A percentile compares a stretch with the other conserved stretches of the same genome.
phyloP scores from a whole-genome alignment of 2,888 invertebrate species.

The Apantesis nais region DNA sequence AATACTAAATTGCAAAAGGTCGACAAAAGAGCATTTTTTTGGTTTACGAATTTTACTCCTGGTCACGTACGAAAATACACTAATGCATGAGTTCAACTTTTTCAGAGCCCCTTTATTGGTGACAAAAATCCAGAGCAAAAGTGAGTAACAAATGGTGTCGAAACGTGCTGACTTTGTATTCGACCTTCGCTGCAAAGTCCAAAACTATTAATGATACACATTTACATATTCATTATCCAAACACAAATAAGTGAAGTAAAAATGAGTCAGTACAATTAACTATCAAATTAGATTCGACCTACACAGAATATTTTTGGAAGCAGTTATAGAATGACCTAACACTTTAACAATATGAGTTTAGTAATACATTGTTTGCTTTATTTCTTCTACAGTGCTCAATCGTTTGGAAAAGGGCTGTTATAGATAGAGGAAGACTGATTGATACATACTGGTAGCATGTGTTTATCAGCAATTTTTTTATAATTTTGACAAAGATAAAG shows the following conservation, averaged over 20 bases:
- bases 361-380: too few species aligned
- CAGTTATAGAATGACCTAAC: too few species aligned
- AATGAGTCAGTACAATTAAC: too few species aligned
- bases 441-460: too few species aligned
- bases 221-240: not conserved
- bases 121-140: slow-evolving; percentile 58
- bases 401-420: too few species aligned
- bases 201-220: slow-evolving; percentile 55
- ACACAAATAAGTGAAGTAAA: not conserved
- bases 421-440: too few species aligned
- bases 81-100: slow-evolving; percentile 66
- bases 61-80: slow-evolving; percentile 65
- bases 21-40: slow-evolving; percentile 47
- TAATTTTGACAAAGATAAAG: too few species aligned
- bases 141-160: slow-evolving; percentile 69
- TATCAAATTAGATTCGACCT: too few species aligned
- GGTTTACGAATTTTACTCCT: slow-evolving; percentile 47
- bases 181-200: slow-evolving; percentile 71
- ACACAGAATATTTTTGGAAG: too few species aligned
- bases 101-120: slow-evolving; percentile 61
- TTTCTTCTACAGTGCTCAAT: too few species aligned
- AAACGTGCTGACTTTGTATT: slow-evolving; percentile 67
- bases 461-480: too few species aligned
- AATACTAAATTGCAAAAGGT: slow-evolving; percentile 45
- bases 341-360: too few species aligned